Conservation (phyloP, 2,113 vertebrate genomes). For the Cairina moschata region DNA sequence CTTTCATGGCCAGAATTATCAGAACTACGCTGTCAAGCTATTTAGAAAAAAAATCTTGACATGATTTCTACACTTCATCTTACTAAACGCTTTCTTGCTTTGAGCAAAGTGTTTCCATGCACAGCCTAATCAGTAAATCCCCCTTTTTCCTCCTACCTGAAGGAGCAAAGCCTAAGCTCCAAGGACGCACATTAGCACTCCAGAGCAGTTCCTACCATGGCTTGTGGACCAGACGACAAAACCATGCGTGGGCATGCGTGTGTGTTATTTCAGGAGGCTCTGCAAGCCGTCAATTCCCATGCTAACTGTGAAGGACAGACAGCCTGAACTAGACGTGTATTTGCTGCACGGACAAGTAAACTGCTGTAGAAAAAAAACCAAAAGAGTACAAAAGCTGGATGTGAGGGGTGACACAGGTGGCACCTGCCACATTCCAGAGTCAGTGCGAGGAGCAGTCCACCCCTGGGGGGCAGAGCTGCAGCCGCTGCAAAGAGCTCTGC, state of each 20-base stretch:
- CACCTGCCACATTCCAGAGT: neutral
- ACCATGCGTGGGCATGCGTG: accelerated
- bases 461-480: neutral
- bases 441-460: accelerated
- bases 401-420: neutral
- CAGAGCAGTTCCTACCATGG: neutral
- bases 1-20: neutral
- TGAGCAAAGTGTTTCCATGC: neutral
- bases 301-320: neutral
- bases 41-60: neutral
- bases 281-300: neutral
- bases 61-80: neutral
- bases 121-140: neutral
- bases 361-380: neutral
- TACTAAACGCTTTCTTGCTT: neutral
- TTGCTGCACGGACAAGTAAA: neutral
- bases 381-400: neutral
- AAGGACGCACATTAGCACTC: neutral
- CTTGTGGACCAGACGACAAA: neutral
- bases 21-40: neutral
- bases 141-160: neutral
- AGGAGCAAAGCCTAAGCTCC: neutral
- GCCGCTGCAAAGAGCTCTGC: accelerated
- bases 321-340: neutral
- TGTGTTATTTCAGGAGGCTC: neutral